Evolutionary conservation across 1,140 invertebrate species (phyloP), one percentile per base, ranked within the genome.

Genomic region (Leptonema lineaticorne): DNA sequence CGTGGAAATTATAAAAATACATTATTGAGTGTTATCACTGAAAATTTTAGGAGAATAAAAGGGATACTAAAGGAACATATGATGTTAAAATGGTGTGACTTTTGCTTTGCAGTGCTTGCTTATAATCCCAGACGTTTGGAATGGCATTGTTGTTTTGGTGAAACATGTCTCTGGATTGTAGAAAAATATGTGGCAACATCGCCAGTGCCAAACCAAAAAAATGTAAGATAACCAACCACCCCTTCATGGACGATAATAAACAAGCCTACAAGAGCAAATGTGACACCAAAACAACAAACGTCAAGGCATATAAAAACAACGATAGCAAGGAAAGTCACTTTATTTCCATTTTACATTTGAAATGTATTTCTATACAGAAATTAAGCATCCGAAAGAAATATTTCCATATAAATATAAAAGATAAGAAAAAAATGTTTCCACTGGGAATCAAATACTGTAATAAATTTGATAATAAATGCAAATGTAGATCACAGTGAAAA

Each of bases 281-380:
- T 79, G 78, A 78, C 79, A 79, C 80, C 80, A 78, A 79, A 77
- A 79, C 79, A 77, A 76, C 76, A 77, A 79, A 81, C 80, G 80
- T 82, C 80, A 80, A n/a, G 80, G 79, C 78, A 82, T 78, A 81
- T 81, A 80, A 78, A 82, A 73, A 80, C 76, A 76, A 78, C 72
- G 65, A 65, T 67, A 67, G 69, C 72, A 75, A 70, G 70, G 68
- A 71, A 73, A 73, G 67, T 71, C 69, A 71, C 69, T 73, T 73
- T 73, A 71, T 73, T 73, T 71, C 68, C 72, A 73, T 66, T 68
- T 71, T 71, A 65, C 56, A 71, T 27, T 30, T 50, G 45, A 64
- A 64, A 64, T 64, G 33, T 46, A 50, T 9, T 16, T 64, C 27
- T 64, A 50, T 64, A 50, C 46, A 50, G 24, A 50, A 64, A 22